Evolutionary conservation across 2,113 vertebrate species (phyloP).

Genomic region (Balaenoptera acutorostrata): DNA sequence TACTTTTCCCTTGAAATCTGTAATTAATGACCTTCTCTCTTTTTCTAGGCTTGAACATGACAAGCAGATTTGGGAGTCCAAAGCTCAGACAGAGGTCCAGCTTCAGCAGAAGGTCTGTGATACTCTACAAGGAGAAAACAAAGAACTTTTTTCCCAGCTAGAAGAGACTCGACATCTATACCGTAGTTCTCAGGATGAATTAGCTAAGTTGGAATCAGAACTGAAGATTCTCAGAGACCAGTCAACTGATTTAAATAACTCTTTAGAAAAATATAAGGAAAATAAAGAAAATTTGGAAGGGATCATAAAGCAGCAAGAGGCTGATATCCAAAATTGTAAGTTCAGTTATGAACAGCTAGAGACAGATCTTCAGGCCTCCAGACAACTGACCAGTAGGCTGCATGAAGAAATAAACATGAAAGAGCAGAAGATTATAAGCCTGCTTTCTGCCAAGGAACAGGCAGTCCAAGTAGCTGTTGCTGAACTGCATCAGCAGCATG

Average conservation of each 20-base stretch:
- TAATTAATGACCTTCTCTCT: neutral
- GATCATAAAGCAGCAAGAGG: constrained; percentile 83
- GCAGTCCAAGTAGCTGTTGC: constrained; percentile 84
- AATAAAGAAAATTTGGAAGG: constrained; percentile 77
- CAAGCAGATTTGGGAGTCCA: constrained; percentile 81
- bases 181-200: constrained; percentile 69
- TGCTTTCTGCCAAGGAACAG: constrained; percentile 91
- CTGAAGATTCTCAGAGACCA: constrained; percentile 79
- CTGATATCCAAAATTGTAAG: constrained; percentile 84
- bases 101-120: constrained; percentile 76
- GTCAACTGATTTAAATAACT: constrained; percentile 81
- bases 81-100: constrained; percentile 78
- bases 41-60: constrained; percentile 83
- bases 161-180: constrained; percentile 78
- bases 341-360: constrained; percentile 89
- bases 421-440: constrained; percentile 88
- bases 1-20: constrained; percentile 12
- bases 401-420: constrained; percentile 87
- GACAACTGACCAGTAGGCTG: constrained; percentile 83
- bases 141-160: constrained; percentile 75
- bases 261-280: constrained; percentile 80
- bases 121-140: constrained; percentile 81
- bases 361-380: constrained; percentile 89
- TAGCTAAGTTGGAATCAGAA: constrained; percentile 81
- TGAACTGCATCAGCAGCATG: constrained; percentile 82